These are phyloP conservation scores for Ceriagrion tenellum DNA, from an alignment of 2,888 invertebrate genomes.

Conservation along the genomic window DNA sequence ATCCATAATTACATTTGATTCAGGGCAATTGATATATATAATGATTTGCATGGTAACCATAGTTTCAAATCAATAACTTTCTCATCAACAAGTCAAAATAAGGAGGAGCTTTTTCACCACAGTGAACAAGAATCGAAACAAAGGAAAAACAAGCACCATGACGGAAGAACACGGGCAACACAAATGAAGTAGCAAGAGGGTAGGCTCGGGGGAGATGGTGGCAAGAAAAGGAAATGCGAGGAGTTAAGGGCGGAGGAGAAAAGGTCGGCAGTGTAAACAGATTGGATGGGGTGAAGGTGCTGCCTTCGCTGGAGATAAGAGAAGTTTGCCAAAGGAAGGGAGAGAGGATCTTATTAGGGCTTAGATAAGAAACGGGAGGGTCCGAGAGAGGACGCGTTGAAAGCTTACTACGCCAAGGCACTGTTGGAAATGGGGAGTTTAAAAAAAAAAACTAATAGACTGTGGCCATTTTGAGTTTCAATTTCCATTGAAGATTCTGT, in stretches of 20 bases:
- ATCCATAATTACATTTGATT: too few relatives aligned
- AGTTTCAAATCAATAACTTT: too few relatives aligned
- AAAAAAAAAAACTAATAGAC: background rate
- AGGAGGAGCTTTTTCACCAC: too few relatives aligned
- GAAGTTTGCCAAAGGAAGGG: constrained; percentile 42
- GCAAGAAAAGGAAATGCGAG: constrained; percentile 40
- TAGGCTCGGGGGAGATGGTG: background rate
- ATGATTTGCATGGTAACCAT: too few relatives aligned
- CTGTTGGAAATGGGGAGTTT: background rate
- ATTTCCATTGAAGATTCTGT: background rate
- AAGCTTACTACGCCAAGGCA: background rate
- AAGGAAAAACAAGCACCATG: background rate
- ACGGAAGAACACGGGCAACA: background rate
- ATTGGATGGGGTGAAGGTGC: constrained; percentile 43
- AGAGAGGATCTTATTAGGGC: constrained; percentile 59
- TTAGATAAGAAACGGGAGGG: constrained; percentile 14
- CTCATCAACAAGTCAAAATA: too few relatives aligned
- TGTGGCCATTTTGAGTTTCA: constrained; percentile 58
- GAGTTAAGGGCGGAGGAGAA: background rate
- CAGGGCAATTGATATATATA: too few relatives aligned
- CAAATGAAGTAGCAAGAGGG: background rate
- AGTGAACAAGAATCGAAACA: background rate
- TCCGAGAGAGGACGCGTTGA: background rate
- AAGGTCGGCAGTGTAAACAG: constrained; percentile 43
- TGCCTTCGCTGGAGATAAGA: constrained; percentile 40